phyloP scores from a whole-genome alignment of 2,113 vertebrate species.

The Cheilinus undulatus region DNA sequence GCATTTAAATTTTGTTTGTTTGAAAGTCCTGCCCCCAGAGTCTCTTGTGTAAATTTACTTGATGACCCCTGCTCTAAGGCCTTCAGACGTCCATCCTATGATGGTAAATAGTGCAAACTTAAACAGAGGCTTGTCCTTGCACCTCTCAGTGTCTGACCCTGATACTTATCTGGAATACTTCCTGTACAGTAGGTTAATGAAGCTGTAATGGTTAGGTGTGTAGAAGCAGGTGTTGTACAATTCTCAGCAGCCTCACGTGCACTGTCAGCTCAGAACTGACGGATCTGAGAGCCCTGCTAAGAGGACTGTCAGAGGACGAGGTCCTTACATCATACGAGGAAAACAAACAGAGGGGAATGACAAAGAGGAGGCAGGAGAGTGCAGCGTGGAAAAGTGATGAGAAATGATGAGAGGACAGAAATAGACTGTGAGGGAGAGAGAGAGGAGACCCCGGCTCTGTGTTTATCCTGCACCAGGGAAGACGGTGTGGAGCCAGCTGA shows the following conservation, averaged over 20 bases:
- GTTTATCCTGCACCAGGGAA: conserved; percentile 52
- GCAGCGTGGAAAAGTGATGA: conserved; percentile 2
- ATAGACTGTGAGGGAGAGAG: background rate
- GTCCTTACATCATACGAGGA: background rate
- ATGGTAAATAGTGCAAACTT: too few relatives aligned
- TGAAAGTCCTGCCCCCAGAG: too few relatives aligned
- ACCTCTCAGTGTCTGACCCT: too few relatives aligned
- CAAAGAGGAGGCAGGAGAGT: background rate
- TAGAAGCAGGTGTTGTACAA: background rate
- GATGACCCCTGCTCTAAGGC: too few relatives aligned
- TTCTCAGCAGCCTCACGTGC: background rate
- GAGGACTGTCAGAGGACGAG: conserved; percentile 13
- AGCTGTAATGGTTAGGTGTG: background rate
- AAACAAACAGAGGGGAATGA: background rate
- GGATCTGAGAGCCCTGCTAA: conserved; percentile 9
- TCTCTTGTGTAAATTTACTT: too few relatives aligned
- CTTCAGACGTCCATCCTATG: too few relatives aligned
- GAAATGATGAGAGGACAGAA: conserved; percentile 12
- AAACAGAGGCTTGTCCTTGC: too few relatives aligned
- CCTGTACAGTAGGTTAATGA: background rate
- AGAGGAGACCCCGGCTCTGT: conserved; percentile 53
- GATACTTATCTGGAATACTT: too few relatives aligned
- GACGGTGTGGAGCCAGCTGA: conserved; percentile 47
- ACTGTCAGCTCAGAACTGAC: conserved; percentile 9
- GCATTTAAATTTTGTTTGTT: too few relatives aligned